Percentiles rank a stretch among this genome's conserved stretches.
These are phyloP conservation scores for Hippoglossus stenolepis DNA, from an alignment of 2,113 vertebrate genomes.

Conservation along the genomic window DNA sequence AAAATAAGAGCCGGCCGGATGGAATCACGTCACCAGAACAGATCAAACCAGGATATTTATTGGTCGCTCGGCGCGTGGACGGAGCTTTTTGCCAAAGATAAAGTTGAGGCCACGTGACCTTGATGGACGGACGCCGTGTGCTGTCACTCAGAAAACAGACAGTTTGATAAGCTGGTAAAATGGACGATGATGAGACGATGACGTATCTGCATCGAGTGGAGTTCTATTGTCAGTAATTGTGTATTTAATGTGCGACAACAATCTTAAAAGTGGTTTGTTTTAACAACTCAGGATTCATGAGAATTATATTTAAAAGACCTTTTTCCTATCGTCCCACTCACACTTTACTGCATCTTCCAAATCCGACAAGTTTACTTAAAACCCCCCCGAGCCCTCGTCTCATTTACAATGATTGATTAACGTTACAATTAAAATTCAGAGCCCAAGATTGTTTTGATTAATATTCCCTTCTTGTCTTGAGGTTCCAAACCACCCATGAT, in stretches of 20 bases:
- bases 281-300: no score
- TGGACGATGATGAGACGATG: background rate
- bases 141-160: no score
- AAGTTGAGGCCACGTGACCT: slow-evolving; percentile 56
- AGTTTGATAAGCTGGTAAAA: no score
- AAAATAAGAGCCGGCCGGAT: slow-evolving; percentile 77
- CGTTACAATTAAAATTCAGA: slow-evolving; percentile 71
- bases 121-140: slow-evolving; percentile 8
- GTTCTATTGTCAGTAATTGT: background rate
- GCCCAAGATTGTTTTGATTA: slow-evolving; percentile 74
- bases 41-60: slow-evolving; percentile 78
- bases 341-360: background rate
- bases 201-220: background rate
- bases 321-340: background rate
- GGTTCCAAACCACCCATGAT: slow-evolving; percentile 87
- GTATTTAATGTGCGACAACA: background rate
- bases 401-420: slow-evolving; percentile 78
- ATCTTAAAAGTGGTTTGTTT: no score
- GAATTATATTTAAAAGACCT: no score
- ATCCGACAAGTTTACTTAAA: background rate
- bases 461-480: slow-evolving; percentile 77
- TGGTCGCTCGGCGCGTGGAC: slow-evolving; percentile 14
- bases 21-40: slow-evolving; percentile 66
- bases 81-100: slow-evolving; percentile 29
- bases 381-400: slow-evolving; percentile 32